Percentiles rank a stretch among this genome's conserved stretches.
Conservation (phyloP, 2,888 invertebrate genomes). For the Xestia ashworthii region DNA sequence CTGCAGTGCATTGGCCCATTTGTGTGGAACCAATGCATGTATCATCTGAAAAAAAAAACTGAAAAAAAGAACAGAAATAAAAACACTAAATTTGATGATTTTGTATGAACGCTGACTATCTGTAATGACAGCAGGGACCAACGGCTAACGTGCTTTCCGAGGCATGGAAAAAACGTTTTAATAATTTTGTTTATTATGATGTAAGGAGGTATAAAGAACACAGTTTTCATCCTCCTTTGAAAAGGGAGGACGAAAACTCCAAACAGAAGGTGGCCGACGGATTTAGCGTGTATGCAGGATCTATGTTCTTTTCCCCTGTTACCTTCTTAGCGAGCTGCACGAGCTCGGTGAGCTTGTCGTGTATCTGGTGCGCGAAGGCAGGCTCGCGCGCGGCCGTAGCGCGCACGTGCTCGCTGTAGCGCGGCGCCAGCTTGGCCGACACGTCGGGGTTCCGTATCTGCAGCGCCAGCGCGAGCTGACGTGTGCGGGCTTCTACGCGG, state of each 20-base stretch:
- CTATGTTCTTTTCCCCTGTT: too few relatives aligned
- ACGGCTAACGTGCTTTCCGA: too few relatives aligned
- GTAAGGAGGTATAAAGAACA: neutral
- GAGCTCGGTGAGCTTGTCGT: constrained; percentile 95
- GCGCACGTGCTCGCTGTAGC: constrained; percentile 96
- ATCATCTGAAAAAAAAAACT: too few relatives aligned
- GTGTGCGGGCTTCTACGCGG: constrained; percentile 96
- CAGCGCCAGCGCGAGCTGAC: constrained; percentile 96
- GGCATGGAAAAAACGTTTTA: too few relatives aligned
- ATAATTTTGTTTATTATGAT: neutral
- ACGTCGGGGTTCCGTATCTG: constrained; percentile 98
- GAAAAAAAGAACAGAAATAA: too few relatives aligned
- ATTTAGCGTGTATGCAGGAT: too few relatives aligned
- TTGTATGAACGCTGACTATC: too few relatives aligned
- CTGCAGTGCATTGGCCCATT: too few relatives aligned
- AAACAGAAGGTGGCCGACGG: neutral
- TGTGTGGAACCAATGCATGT: too few relatives aligned
- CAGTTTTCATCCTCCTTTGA: too few relatives aligned
- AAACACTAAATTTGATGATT: too few relatives aligned
- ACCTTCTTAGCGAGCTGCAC: constrained; percentile 93
- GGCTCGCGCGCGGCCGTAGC: constrained; percentile 95
- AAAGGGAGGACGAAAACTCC: neutral
- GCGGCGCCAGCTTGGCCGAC: constrained; percentile 94
- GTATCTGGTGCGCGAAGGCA: constrained; percentile 94
- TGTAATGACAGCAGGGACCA: too few relatives aligned